phyloP scores from a whole-genome alignment of 2,888 invertebrate genomes.

The Luperina nickerlii region DNA sequence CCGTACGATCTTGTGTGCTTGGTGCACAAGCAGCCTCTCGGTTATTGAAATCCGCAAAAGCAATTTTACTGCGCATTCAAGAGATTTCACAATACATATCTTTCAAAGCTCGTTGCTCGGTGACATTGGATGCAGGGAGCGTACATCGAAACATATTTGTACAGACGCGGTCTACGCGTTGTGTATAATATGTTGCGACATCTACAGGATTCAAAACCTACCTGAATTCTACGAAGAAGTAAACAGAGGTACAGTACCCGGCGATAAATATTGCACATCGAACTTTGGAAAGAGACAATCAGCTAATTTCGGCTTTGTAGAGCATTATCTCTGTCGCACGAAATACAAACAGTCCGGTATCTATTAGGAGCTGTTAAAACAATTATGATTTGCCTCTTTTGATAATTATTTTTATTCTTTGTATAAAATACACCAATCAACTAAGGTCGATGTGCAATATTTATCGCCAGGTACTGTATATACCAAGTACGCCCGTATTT shows the following conservation, averaged over 20 bases:
- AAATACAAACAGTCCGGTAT: too few relatives aligned
- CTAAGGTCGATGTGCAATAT: too few relatives aligned
- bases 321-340: too few relatives aligned
- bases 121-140: conserved; percentile 18
- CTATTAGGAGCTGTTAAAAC: too few relatives aligned
- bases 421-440: too few relatives aligned
- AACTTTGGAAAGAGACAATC: too few relatives aligned
- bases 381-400: too few relatives aligned
- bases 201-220: neutral
- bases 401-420: too few relatives aligned
- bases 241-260: neutral
- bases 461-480: neutral
- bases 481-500: neutral
- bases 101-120: neutral
- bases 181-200: neutral
- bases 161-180: neutral
- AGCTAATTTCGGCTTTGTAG: too few relatives aligned
- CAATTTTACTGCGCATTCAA: conserved; percentile 1
- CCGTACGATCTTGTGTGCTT: too few relatives aligned
- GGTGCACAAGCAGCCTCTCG: neutral
- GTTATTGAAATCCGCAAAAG: conserved; percentile 9
- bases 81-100: conserved; percentile 6
- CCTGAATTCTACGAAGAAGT: neutral
- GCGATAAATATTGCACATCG: too few relatives aligned
- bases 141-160: neutral